Evolutionary conservation across 2,888 invertebrate genomes (phyloP).

Genomic region (Pyrrhosoma nymphula): DNA sequence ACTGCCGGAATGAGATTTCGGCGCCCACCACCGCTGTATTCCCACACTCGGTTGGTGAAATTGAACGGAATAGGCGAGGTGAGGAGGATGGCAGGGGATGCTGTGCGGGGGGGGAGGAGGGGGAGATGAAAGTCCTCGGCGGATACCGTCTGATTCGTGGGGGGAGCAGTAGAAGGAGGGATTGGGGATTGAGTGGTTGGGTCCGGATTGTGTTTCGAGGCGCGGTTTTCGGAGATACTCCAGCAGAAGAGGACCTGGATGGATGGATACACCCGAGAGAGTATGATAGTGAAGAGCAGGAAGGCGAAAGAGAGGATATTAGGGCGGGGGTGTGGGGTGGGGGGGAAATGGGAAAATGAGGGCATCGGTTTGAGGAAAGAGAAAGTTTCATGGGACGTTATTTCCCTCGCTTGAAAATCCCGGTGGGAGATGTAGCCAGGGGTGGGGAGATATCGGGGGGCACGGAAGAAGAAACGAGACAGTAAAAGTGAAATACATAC

Average conservation of each 20-base stretch:
- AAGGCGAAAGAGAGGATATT: background rate
- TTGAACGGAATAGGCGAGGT: background rate
- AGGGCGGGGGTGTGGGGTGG: background rate
- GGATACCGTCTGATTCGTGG: background rate
- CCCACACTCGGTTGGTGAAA: slow-evolving; percentile 6
- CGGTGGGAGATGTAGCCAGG: background rate
- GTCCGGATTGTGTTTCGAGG: background rate
- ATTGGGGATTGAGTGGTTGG: background rate
- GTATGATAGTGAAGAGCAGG: background rate
- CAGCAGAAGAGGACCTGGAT: background rate
- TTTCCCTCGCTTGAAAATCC: background rate
- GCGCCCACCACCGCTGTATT: background rate
- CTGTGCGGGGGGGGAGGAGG: background rate
- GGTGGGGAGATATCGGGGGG: background rate
- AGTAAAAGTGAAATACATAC: too few relatives aligned
- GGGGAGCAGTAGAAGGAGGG: background rate
- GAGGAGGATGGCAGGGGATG: background rate
- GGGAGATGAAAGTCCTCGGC: background rate
- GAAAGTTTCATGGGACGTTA: background rate
- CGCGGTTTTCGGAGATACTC: background rate
- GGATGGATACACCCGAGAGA: background rate
- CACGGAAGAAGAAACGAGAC: too few relatives aligned
- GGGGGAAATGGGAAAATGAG: background rate
- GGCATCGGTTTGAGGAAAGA: background rate
- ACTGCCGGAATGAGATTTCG: slow-evolving; percentile 17